Percentiles rank a stretch among this genome's conserved stretches.
phyloP scores from a whole-genome alignment of 2,888 invertebrate species.

The Capitulum mitella region DNA sequence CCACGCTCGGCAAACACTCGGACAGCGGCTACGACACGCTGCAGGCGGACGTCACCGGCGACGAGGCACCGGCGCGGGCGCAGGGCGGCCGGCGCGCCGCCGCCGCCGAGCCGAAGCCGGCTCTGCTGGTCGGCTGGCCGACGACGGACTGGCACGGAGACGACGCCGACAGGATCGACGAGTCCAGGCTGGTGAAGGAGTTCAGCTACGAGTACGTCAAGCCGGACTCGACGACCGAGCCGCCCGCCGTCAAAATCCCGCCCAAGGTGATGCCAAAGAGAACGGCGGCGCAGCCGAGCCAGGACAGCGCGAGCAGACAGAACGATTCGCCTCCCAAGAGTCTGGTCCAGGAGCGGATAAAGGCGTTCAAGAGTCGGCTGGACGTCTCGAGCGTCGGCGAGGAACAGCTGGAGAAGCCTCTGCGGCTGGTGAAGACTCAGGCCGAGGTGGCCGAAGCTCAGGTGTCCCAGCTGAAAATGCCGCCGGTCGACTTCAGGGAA shows the following conservation, averaged over 20 bases:
- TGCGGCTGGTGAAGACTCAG: slow-evolving; percentile 30
- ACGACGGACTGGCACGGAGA: slow-evolving; percentile 34
- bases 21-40: slow-evolving; percentile 43
- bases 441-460: slow-evolving; percentile 33
- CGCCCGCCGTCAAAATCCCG: slow-evolving; percentile 12
- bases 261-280: slow-evolving; percentile 32
- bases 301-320: slow-evolving; percentile 36
- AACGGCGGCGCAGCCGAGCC: slow-evolving; percentile 31
- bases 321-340: slow-evolving; percentile 30
- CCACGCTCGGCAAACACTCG: slow-evolving; percentile 40
- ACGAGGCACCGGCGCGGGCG: slow-evolving; percentile 16
- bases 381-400: slow-evolving; percentile 23
- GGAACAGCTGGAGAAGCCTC: slow-evolving; percentile 31
- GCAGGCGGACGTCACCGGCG: slow-evolving; percentile 34
- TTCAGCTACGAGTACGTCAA: slow-evolving; percentile 36
- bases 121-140: slow-evolving; percentile 30
- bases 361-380: slow-evolving; percentile 37
- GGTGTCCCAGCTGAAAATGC: slow-evolving; percentile 33
- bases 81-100: slow-evolving; percentile 3
- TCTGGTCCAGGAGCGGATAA: slow-evolving; percentile 42
- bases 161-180: slow-evolving; percentile 31
- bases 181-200: slow-evolving; percentile 35
- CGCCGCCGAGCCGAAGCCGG: slow-evolving; percentile 27
- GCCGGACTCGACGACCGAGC: slow-evolving; percentile 28
- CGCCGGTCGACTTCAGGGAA: slow-evolving; percentile 30